phyloP scores from a whole-genome alignment of 2,113 vertebrate genomes.

The Trogon melanurus region DNA sequence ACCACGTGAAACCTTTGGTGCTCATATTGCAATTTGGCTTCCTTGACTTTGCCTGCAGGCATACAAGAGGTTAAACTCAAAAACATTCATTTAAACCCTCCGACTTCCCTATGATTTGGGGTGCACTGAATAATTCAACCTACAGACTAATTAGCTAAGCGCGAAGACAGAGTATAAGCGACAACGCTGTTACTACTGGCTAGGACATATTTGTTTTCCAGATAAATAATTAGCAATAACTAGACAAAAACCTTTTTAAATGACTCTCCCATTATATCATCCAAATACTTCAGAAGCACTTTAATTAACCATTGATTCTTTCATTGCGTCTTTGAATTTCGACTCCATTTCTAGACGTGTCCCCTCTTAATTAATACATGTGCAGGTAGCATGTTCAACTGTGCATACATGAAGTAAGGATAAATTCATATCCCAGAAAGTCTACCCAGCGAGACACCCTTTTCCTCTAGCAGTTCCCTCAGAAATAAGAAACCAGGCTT shows the following conservation, averaged over 20 bases:
- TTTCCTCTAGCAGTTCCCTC: neutral
- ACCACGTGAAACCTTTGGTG: neutral
- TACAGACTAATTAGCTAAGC: neutral
- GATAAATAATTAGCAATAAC: neutral
- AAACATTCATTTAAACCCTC: neutral
- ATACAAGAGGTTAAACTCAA: neutral
- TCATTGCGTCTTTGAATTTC: neutral
- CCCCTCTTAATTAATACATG: neutral
- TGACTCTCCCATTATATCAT: neutral
- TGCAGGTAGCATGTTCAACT: neutral
- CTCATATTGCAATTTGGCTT: neutral
- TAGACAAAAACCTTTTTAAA: neutral
- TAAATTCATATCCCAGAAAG: neutral
- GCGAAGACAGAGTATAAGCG: neutral
- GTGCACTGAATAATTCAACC: neutral
- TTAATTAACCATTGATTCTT: neutral
- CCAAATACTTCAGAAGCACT: neutral
- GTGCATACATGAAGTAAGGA: neutral
- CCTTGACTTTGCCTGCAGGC: neutral
- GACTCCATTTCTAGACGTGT: neutral
- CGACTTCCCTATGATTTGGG: neutral
- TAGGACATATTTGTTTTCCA: neutral
- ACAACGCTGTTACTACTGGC: neutral
- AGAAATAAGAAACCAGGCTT: neutral
- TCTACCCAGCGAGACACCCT: neutral